A percentile compares a stretch with the other conserved stretches of the same genome.
phyloP scores from a whole-genome alignment of 2,113 vertebrate genomes.

The Syngnathoides biaculeatus region DNA sequence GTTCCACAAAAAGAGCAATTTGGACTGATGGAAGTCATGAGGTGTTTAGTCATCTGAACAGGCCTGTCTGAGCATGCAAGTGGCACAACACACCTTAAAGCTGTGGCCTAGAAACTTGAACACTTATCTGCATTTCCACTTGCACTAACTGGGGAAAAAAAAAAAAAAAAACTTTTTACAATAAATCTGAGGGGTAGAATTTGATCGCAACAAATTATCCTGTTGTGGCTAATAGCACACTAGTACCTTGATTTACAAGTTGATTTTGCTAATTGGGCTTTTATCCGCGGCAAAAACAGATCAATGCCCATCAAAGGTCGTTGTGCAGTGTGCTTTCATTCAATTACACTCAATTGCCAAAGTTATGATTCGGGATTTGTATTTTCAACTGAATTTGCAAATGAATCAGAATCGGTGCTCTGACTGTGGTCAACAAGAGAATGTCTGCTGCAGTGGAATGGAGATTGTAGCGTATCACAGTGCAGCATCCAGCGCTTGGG shows the following conservation, averaged over 20 bases:
- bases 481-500: no score
- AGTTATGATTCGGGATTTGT: no score
- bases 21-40: conserved; percentile 41
- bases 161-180: background rate
- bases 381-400: no score
- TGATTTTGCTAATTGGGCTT: background rate
- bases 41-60: conserved; percentile 60
- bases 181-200: background rate
- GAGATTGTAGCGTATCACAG: no score
- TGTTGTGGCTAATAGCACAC: background rate
- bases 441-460: no score
- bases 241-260: background rate
- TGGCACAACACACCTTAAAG: conserved; percentile 40
- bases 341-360: no score
- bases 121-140: background rate
- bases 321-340: no score
- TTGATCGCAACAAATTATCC: background rate
- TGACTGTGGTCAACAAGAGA: no score
- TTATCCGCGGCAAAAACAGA: no score
- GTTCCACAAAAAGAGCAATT: conserved; percentile 6
- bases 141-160: background rate
- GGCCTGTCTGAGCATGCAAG: conserved; percentile 42
- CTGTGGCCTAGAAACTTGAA: conserved; percentile 19
- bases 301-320: no score
- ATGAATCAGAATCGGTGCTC: no score